Percentiles rank a stretch among this genome's conserved stretches.
These are phyloP conservation scores for Halictus rubicundus DNA, from an alignment of 1,140 invertebrate species.

Conservation along the genomic window DNA sequence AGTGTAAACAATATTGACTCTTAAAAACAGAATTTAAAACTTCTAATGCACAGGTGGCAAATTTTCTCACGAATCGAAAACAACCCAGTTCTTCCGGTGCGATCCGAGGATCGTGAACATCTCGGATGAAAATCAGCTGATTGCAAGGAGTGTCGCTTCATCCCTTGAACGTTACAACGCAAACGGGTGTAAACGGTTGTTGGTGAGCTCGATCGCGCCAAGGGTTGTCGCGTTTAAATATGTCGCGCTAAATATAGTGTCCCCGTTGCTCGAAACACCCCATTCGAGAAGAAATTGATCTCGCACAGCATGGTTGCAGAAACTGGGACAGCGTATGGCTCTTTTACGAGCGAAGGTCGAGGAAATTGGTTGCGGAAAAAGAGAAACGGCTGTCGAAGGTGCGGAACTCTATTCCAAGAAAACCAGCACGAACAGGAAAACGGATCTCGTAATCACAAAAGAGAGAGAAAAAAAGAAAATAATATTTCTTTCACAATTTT, in stretches of 20 bases:
- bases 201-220: background rate
- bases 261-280: conserved; percentile 16
- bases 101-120: too few species aligned
- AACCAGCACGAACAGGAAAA: background rate
- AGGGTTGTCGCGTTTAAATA: conserved; percentile 2
- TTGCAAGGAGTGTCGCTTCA: too few species aligned
- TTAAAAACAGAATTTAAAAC: too few species aligned
- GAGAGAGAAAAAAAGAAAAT: too few species aligned
- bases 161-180: too few species aligned
- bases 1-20: too few species aligned
- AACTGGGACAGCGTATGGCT: conserved; percentile 16
- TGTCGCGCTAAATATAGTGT: conserved; percentile 29
- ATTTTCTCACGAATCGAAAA: too few species aligned
- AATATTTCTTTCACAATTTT: too few species aligned
- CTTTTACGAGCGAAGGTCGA: background rate
- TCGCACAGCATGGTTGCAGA: background rate
- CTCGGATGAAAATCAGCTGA: too few species aligned
- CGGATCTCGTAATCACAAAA: too few species aligned
- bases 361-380: conserved; percentile 7
- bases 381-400: background rate
- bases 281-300: conserved; percentile 5
- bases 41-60: too few species aligned
- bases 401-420: background rate
- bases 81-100: too few species aligned
- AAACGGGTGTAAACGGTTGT: background rate